These are phyloP conservation scores for Brachionus manjavacas DNA, from an alignment of 1,140 invertebrate genomes.

Conservation along the genomic window DNA sequence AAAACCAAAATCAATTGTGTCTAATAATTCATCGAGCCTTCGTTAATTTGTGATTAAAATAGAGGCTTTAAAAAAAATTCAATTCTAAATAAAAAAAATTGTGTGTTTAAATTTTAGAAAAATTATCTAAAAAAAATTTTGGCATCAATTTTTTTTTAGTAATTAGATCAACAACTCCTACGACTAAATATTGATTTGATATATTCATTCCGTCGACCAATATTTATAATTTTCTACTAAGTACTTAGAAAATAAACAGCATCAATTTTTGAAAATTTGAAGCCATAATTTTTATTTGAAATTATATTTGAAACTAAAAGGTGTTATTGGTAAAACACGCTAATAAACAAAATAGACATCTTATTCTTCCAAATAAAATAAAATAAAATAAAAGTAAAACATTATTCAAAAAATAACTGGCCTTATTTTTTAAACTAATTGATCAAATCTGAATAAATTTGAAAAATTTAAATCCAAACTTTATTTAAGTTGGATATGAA, in stretches of 20 bases:
- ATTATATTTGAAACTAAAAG: background rate
- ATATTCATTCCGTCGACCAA: background rate
- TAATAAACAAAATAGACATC: background rate
- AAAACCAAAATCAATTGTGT: background rate
- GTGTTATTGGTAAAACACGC: background rate
- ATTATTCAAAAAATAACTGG: background rate
- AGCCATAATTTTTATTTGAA: background rate
- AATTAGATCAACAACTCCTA: slow-evolving; percentile 3
- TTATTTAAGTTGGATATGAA: background rate
- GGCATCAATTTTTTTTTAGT: background rate
- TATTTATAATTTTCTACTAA: background rate
- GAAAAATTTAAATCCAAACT: background rate
- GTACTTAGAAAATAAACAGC: background rate
- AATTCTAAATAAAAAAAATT: background rate
- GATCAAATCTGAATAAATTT: background rate
- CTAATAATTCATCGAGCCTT: background rate
- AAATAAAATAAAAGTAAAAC: background rate
- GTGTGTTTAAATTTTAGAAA: background rate
- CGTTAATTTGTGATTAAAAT: background rate
- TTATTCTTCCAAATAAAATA: background rate
- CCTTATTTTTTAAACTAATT: background rate
- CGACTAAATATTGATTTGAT: background rate
- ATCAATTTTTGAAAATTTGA: background rate
- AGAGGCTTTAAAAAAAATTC: background rate
- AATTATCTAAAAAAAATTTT: background rate